Evolutionary conservation across 1,140 invertebrate genomes (phyloP), one percentile per base, ranked within the genome.

Genomic region (Drosophila sechellia): DNA sequence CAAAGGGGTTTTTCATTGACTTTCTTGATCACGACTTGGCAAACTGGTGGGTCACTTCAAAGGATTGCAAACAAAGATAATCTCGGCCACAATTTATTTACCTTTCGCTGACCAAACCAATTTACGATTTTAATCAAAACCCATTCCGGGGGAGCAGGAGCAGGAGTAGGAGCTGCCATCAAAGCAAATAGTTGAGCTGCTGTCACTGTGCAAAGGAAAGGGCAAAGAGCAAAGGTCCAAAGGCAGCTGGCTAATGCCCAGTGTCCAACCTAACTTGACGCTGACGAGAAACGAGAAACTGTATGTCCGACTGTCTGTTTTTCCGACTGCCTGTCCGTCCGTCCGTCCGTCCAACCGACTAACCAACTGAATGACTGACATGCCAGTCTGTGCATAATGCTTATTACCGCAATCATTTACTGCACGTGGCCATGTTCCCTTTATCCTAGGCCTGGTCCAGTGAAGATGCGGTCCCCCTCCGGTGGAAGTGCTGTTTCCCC

Each of bases 251-350:
- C 56, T 77, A 70, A 77, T 77, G 73, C 63, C 56, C 56, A 70
- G 73, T 57, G 74, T 77, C 74, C 75, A 87, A 87, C 64, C 75
- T 89, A 87, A 87, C 89, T 87, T 87, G 84, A 89, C 79, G 81
- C 70, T 83, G 70, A 87, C 65, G 63, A 50, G 53, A 61, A 42
- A 76, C 58, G 13, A 39, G 37, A 13, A 61, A 22, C 42, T 17
- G 66, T 6, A 46, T 56, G 50, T 48, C 59, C 15, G 64, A 27
- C 46, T 52, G 64, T 64, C 64, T 68, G 59, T 64, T 64, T 48
- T 45, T 25, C 31, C 17, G 10, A 46, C 42, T 37, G 42, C 22
- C 55, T 42, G 42, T 25, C 31, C n/a, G 15, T 17, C 4, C 1
- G 27, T 50, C 4, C 1, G 27, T 50, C 15, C 8, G n/a, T 31